A percentile compares a stretch with the other conserved stretches of the same genome.
Conservation (phyloP, 2,888 invertebrate genomes). For the Timema cristinae region DNA sequence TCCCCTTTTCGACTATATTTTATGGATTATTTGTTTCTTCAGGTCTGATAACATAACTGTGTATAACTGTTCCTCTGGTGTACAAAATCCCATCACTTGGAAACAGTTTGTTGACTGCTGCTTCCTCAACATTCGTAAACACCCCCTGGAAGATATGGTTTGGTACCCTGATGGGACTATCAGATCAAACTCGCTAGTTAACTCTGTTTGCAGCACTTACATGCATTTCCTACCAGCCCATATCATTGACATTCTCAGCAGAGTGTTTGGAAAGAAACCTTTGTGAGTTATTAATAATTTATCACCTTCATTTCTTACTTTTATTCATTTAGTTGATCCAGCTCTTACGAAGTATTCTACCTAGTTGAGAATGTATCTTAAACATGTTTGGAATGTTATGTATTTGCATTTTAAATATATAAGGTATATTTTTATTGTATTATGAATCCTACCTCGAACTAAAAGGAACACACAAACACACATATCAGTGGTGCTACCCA, state of each 20-base stretch:
- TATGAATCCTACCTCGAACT: too few relatives aligned
- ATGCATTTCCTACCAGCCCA: conserved; percentile 55
- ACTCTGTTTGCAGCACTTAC: conserved; percentile 48
- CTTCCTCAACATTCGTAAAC: conserved; percentile 41
- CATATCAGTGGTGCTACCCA: too few relatives aligned
- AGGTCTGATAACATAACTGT: conserved; percentile 43
- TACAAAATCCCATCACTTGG: conserved; percentile 53
- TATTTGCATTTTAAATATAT: too few relatives aligned
- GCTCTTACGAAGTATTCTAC: too few relatives aligned
- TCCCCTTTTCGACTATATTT: background rate
- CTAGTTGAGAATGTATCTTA: too few relatives aligned
- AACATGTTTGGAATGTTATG: too few relatives aligned
- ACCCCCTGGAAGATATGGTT: conserved; percentile 51
- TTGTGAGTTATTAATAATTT: conserved; percentile 33
- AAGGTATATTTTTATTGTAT: too few relatives aligned
- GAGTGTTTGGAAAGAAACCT: conserved; percentile 49
- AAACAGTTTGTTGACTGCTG: conserved; percentile 46
- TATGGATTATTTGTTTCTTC: conserved; percentile 14
- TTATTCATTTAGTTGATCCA: too few relatives aligned
- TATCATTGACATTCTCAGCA: conserved; percentile 47
- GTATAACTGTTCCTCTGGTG: conserved; percentile 55
- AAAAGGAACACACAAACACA: too few relatives aligned
- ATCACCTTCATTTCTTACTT: background rate
- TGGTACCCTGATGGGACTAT: conserved; percentile 43
- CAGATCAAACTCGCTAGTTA: conserved; percentile 42